A percentile compares a stretch with the other conserved stretches of the same genome.
phyloP scores from a whole-genome alignment of 2,113 vertebrate species.

The Hippocampus barbouri region DNA sequence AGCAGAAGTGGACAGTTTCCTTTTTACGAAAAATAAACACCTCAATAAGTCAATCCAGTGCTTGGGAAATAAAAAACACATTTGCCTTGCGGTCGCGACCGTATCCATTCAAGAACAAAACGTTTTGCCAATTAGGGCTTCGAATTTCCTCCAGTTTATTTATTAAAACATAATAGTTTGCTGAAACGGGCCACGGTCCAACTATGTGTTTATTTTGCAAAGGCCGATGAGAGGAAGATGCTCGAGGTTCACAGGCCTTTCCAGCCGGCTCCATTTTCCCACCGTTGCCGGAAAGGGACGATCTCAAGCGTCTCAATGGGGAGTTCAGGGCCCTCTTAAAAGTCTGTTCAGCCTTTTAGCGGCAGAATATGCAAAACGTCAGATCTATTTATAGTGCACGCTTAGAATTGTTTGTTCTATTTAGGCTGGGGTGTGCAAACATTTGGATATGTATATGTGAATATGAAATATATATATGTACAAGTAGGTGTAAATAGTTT shows the following conservation, averaged over 20 bases:
- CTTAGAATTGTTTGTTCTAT: neutral
- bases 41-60: neutral
- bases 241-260: constrained; percentile 48
- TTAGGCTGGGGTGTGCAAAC: neutral
- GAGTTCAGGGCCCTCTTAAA: constrained; percentile 24
- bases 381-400: neutral
- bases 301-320: constrained; percentile 5
- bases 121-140: constrained; percentile 39
- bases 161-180: constrained; percentile 56
- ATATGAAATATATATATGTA: too few relatives aligned
- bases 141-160: constrained; percentile 66
- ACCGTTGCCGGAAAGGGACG: constrained; percentile 54
- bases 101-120: constrained; percentile 32
- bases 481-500: too few relatives aligned
- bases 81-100: constrained; percentile 1
- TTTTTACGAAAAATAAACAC: neutral
- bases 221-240: constrained; percentile 56
- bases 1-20: neutral
- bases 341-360: neutral
- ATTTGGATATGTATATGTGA: neutral
- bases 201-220: constrained; percentile 63
- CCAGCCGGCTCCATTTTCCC: constrained; percentile 53
- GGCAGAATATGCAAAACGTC: neutral
- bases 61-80: constrained; percentile 30
- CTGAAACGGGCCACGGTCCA: constrained; percentile 57